Evolutionary conservation across 2,888 invertebrate species (phyloP).

Genomic region (Listrodromus nycthemerus): DNA sequence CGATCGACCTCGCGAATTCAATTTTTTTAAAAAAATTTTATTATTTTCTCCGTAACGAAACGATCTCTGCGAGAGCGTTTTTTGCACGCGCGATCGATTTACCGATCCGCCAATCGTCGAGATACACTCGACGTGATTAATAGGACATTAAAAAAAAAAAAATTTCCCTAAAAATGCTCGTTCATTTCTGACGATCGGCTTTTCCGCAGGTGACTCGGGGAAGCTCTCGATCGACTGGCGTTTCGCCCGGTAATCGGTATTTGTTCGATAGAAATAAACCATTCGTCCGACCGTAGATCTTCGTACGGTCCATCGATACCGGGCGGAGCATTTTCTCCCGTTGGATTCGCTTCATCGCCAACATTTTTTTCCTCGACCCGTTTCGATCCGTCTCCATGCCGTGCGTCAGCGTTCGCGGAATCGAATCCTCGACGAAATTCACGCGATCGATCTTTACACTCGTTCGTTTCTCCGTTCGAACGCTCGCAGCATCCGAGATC

Average conservation of each 20-base stretch:
- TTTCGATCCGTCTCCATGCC: background rate
- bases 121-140: slow-evolving; percentile 17
- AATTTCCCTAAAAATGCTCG: background rate
- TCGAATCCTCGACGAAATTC: background rate
- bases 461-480: background rate
- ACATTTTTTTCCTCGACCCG: background rate
- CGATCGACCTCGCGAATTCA: slow-evolving; percentile 24
- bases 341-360: background rate
- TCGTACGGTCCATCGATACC: background rate
- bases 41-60: background rate
- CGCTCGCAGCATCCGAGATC: background rate
- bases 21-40: slow-evolving; percentile 37
- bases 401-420: background rate
- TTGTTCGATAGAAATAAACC: slow-evolving; percentile 16
- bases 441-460: background rate
- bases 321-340: background rate
- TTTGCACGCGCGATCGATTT: slow-evolving; percentile 34
- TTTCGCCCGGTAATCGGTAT: slow-evolving; percentile 40
- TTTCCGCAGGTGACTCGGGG: background rate
- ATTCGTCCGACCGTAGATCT: background rate
- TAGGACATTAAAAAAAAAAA: slow-evolving; percentile 14
- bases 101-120: slow-evolving; percentile 31
- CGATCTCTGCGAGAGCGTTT: background rate
- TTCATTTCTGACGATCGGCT: slow-evolving; percentile 6
- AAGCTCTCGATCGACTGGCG: slow-evolving; percentile 8